Conservation (phyloP, 2,888 invertebrate genomes). For the Mythimna loreyi region DNA sequence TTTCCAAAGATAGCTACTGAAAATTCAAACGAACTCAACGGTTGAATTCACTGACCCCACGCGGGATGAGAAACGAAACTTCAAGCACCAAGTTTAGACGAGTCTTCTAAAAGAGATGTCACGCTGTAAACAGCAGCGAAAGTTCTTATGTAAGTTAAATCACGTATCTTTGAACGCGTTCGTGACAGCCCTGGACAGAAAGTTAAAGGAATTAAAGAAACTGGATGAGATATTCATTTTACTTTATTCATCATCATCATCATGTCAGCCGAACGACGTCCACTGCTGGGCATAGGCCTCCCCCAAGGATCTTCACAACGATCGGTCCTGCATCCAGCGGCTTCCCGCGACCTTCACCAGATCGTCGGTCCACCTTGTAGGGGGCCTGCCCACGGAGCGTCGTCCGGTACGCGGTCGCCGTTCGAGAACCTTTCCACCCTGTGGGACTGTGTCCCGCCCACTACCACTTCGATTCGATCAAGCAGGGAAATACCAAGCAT, state of each 20-base stretch:
- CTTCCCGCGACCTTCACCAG: no score
- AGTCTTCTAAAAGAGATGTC: slow-evolving; percentile 45
- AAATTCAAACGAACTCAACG: slow-evolving; percentile 3
- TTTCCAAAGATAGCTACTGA: not conserved
- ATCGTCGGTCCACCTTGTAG: no score
- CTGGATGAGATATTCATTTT: slow-evolving; percentile 55
- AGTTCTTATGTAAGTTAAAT: slow-evolving; percentile 65
- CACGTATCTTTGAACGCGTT: slow-evolving; percentile 44
- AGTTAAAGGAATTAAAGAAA: slow-evolving; percentile 48
- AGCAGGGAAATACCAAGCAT: no score
- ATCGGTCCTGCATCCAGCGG: no score
- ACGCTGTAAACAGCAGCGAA: slow-evolving; percentile 55
- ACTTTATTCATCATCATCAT: not conserved
- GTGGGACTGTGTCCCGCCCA: no score
- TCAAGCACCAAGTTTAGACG: slow-evolving; percentile 16
- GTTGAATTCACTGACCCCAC: slow-evolving; percentile 13
- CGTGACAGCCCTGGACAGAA: slow-evolving; percentile 49
- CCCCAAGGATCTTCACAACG: no score
- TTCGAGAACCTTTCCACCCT: no score
- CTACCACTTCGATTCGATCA: no score
- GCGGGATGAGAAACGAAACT: slow-evolving; percentile 20
- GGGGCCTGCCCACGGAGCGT: no score
- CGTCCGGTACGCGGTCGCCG: no score
- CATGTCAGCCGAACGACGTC: no score
- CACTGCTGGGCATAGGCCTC: no score